Conservation (phyloP, 2,797 vertebrate species). For the Notamacropus eugenii region DNA sequence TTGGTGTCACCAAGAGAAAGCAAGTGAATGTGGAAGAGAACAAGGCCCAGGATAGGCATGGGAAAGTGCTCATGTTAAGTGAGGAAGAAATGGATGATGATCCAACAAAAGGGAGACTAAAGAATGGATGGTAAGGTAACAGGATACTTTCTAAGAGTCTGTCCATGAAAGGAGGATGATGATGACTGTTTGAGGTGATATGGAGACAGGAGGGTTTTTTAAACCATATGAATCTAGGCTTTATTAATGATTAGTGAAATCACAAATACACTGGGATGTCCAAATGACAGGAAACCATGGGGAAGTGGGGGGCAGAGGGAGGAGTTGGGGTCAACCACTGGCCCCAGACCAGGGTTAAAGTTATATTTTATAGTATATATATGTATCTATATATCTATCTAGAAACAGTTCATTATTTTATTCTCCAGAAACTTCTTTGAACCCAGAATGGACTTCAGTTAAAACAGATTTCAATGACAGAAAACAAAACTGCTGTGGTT, state of each 20-base stretch:
- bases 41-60: not conserved
- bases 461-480: constrained; percentile 45
- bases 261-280: not conserved
- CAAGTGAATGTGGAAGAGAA: not conserved
- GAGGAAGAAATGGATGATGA: not conserved
- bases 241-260: not conserved
- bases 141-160: not conserved
- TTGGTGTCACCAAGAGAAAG: not conserved
- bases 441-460: constrained; percentile 41
- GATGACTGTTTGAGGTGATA: not conserved
- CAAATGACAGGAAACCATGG: not conserved
- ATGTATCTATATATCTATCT: not conserved
- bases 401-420: not conserved
- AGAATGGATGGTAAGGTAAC: not conserved
- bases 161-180: not conserved
- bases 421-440: constrained; percentile 37
- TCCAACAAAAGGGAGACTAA: not conserved
- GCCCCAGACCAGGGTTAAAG: not conserved
- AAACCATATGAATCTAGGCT: not conserved
- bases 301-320: not conserved
- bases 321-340: not conserved
- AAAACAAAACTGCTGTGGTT: not conserved
- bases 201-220: not conserved
- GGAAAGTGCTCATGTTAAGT: not conserved
- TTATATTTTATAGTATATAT: not conserved